Conservation (phyloP, 2,888 invertebrate genomes). For the Pedicia rivosa region DNA sequence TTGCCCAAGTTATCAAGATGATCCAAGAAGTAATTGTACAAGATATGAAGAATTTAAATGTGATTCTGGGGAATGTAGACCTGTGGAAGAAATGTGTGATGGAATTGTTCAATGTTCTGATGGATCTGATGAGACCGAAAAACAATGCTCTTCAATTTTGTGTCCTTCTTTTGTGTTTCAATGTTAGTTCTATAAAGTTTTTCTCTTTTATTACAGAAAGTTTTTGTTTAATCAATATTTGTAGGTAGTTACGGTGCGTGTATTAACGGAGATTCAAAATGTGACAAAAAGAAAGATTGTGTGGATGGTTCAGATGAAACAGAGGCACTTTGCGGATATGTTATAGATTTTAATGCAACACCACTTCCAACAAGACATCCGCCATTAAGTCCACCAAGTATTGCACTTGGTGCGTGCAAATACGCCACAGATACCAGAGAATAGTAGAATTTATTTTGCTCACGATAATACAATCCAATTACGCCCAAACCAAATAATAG, state of each 20-base stretch:
- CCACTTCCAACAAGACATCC: background rate
- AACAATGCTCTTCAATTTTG: slow-evolving; percentile 10
- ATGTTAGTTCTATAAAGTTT: too few species aligned
- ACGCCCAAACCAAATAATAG: background rate
- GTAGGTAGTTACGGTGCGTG: slow-evolving; percentile 49
- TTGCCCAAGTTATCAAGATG: too few species aligned
- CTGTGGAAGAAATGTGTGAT: slow-evolving; percentile 21
- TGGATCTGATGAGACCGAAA: slow-evolving; percentile 17
- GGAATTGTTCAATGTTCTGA: slow-evolving; percentile 21
- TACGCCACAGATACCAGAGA: background rate
- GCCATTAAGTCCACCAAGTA: too few species aligned
- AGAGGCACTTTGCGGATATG: slow-evolving; percentile 6
- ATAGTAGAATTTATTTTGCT: background rate
- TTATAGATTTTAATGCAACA: background rate
- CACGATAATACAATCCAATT: background rate
- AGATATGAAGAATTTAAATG: slow-evolving; percentile 14
- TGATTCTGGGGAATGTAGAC: slow-evolving; percentile 15
- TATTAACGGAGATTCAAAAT: slow-evolving; percentile 35
- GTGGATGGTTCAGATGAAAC: slow-evolving; percentile 12
- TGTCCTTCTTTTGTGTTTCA: slow-evolving; percentile 18
- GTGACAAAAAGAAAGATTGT: slow-evolving; percentile 19
- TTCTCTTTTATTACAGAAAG: too few species aligned
- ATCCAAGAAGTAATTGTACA: too few species aligned
- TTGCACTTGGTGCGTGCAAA: background rate
- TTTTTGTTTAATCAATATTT: too few species aligned